Conservation (phyloP, 2,113 vertebrate species). For the Chionomys nivalis region DNA sequence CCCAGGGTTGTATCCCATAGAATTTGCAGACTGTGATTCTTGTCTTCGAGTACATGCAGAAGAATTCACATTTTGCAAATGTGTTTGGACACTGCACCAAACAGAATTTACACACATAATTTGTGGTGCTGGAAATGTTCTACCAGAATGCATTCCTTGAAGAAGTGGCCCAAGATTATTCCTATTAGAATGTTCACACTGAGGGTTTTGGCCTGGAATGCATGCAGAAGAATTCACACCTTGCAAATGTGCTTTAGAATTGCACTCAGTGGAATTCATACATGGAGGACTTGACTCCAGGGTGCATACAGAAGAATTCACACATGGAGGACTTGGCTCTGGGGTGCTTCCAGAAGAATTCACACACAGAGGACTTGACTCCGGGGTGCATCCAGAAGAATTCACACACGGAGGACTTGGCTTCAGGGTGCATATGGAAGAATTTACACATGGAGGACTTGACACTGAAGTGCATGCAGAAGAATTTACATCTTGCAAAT, state of each 20-base stretch:
- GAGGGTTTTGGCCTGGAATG: background rate
- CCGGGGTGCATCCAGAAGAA: background rate
- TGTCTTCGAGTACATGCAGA: background rate
- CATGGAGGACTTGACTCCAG: background rate
- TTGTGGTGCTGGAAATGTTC: too few relatives aligned
- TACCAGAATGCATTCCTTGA: slow-evolving; percentile 24
- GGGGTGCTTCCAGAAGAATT: background rate
- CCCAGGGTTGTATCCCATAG: too few relatives aligned
- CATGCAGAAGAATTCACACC: background rate
- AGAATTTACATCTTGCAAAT: background rate
- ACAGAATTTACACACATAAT: background rate
- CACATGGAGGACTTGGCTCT: background rate
- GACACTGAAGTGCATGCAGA: background rate
- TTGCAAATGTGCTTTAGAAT: background rate
- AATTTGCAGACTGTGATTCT: background rate
- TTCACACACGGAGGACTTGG: background rate
- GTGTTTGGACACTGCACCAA: background rate
- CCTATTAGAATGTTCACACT: background rate
- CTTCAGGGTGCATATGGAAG: background rate
- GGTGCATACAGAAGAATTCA: background rate
- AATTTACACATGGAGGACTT: background rate
- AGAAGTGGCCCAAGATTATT: background rate
- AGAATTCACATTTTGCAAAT: background rate
- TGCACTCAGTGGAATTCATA: background rate
- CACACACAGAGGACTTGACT: background rate